These are phyloP conservation scores for Magallana gigas DNA, from an alignment of 1,140 invertebrate genomes.

Conservation along the genomic window DNA sequence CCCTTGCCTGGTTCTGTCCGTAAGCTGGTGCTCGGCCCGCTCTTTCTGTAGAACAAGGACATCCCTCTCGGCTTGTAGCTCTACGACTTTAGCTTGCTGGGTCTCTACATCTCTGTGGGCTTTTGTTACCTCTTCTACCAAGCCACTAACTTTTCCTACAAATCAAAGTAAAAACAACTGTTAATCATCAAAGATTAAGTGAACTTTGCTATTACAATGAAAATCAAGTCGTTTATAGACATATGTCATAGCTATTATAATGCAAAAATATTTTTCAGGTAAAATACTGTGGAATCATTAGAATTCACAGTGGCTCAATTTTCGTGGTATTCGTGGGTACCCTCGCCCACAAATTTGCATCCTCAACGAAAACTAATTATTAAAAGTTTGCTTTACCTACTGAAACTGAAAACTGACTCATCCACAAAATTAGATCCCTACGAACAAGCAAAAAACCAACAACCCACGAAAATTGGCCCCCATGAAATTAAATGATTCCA, in stretches of 20 bases:
- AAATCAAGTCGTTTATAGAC: neutral
- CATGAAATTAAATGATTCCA: too few species aligned
- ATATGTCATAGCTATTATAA: neutral
- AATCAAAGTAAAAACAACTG: neutral
- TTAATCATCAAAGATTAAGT: too few species aligned
- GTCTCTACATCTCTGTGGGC: conserved; percentile 6
- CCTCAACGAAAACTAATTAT: too few species aligned
- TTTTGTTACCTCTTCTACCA: neutral
- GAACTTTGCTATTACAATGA: neutral
- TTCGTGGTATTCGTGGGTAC: too few species aligned
- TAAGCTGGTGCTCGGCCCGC: neutral
- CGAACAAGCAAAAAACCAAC: too few species aligned
- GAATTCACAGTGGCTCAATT: too few species aligned
- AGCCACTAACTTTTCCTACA: conserved; percentile 10
- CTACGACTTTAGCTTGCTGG: neutral
- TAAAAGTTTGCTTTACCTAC: too few species aligned
- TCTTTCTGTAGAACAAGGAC: neutral
- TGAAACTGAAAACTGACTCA: too few species aligned
- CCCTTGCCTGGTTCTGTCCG: neutral
- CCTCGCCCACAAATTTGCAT: too few species aligned
- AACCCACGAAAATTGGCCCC: too few species aligned
- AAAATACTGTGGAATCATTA: too few species aligned
- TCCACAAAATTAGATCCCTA: too few species aligned
- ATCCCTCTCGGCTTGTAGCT: neutral
- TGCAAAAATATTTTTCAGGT: neutral